Evolutionary conservation across 2,888 invertebrate genomes (phyloP), one percentile per base, ranked within the genome.

Genomic region (Lasioglossum calceatum): DNA sequence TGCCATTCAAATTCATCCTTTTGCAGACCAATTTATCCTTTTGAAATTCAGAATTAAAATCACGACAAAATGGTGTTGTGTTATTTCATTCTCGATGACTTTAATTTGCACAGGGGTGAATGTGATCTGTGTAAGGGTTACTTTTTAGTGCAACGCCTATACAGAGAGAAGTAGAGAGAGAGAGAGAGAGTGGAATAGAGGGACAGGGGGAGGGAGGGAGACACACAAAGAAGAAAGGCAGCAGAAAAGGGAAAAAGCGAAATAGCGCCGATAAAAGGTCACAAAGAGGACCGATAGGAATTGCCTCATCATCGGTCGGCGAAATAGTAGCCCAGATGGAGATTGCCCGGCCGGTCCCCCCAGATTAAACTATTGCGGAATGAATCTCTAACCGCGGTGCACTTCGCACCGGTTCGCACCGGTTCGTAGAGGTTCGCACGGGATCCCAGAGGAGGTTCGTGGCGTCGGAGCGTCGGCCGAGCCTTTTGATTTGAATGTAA

Each of bases 401-500:
- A 84, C 82, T 89, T 89, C 54, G 36, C 82, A 84, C 12, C 84
- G 36, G 67, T 36, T 64, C 36, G 36, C 32, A 19, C 36, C 19
- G 67, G 67, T 32, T 61, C 67, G 67, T 36, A 27, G 32, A 16
- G 64, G 32, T 32, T 19, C 64, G 64, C 64, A 16, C 32, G 16
- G 64, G 16, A 7, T 64, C 16, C 5, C 61, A 64, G 64, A 64
- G 64, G 32, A 5, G 61, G 16, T 32, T 16, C n/a, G 64, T 16
- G 64, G 64, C 64, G 64, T 64, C 32, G 32, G 64, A 64, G 64
- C 83, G 76, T 77, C 82, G 86, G 82, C 67, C 82, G 87, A 87
- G 88, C 88, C 89, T 91, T 92, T 92, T 91, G 91, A 91, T 91
- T 89, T 90, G 89, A 92, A 93, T 92, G 92, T 91, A 92, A 92